Base-by-base conservation (phyloP, 2,113 vertebrate species). In the Amphiprion percula region DNA sequence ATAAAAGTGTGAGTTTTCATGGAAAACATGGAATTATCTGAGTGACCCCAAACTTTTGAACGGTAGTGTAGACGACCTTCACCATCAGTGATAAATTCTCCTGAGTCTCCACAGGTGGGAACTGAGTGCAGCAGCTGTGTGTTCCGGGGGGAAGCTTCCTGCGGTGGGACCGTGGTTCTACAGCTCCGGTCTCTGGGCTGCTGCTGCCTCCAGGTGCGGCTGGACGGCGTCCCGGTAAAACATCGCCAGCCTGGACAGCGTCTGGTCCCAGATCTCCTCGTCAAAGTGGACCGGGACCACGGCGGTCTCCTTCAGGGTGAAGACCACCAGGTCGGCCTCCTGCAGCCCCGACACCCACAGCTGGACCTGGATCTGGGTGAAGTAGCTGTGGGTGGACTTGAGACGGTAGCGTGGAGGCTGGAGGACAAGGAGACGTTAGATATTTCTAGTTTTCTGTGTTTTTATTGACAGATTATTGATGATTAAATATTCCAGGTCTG, bases 331-430 rank as follows among this genome's bases (percentile, higher is more conserved):
- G 77, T 97, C 96, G 0, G 95, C 94, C 9, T 0, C 56, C 1
- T 17, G 21, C 3, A 96, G 69, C 4, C 94, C 94, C 0, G 92
- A 77, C 3, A 95, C 93, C 0, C 94, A 95, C 91, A 97, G 84
- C 92, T 97, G 96, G 49, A 88, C 91, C 82, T 97, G 96, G 53
- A 97, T 92, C 87, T 97, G 96, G 0, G 95, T 96, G 79, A 92
- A 96, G 87, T 96, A 96, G 46, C 82, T 11, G 63, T 97, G 96
- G 0, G 86, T 77, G 58, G 37, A 85, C 87, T 95, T 96, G 88
- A 97, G 82, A 0, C 30, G 41, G 0, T 95, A 96, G 21, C 17
- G 11, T 0, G 81, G 77, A 23, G 15, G 0, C 88, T 88, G 47
- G 10, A 46, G 2, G 54, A 74, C 15, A 21, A 26, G 21, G 24